Evolutionary conservation across 2,888 invertebrate species (phyloP), one percentile per base, ranked within the genome.

Genomic region (Camptogramma bilineatum): DNA sequence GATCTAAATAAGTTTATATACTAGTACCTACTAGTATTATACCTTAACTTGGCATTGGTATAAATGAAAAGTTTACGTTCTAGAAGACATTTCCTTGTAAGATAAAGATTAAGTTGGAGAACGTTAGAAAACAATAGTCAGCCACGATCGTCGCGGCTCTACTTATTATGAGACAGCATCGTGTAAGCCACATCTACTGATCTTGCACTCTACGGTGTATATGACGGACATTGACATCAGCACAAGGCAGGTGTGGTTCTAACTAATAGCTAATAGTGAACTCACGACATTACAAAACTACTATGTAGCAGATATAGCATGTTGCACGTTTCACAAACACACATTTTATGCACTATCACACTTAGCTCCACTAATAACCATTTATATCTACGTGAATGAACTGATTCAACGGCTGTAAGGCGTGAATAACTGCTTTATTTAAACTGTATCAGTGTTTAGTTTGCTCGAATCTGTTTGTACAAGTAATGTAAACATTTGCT

Each of bases 211-310:
- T 17, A 19, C 46, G 62, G 5, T 51, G 80, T 84, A 85, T 86
- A 88, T 89, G 90, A 91, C 90, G 91, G 91, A 77, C 91, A 87
- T 90, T 92, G 91, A 91, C 91, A 87, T 87, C 85, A 71, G 75
- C 72, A 78, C 79, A 76, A 74, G 82, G 84, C 90, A 90, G 90
- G 88, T 90, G 90, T 77, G 81, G 78, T 76, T 77, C 73, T 76
- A 76, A 79, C 81, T 83, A 83, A 82, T 82, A 76, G 77, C 80
- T 80, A 81, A 79, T 81, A 76, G 74, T 76, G 62, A 71, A 68
- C 75, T 75, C 79, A 77, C 76, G 74, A 73, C 74, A 56, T 31
- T 39, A 28, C 48, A 52, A 53, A 52, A 55, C 52, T 42, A 21
- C 52, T 46, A 52, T 48, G 48, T 57, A 44, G 47, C 55, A 62